Base-by-base conservation (phyloP, 2,888 invertebrate species). In the Patella depressa region DNA sequence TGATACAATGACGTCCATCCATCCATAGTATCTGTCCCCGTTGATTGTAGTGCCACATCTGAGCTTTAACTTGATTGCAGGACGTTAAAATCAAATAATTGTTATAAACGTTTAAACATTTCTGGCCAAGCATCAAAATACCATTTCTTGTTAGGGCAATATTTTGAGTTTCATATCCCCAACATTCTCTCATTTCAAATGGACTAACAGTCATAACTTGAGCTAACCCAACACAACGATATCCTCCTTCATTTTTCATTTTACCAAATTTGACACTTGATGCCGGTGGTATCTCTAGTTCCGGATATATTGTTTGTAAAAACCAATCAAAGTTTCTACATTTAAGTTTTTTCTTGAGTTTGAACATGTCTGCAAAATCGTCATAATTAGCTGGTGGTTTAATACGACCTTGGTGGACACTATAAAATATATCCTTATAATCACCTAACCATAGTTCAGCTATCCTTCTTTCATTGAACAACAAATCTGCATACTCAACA, bases 311-410 rank as follows among this genome's bases (percentile, higher is more conserved):
- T 54, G 72, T 76, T 53, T 73, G 17, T 15, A 76, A 53, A 53
- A 72, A 76, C 76, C 76, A 76, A 3, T 72, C 53, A 76, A 76
- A 76, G 7, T 57, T 53, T 69, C 55, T 76, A 54, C 76, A 76
- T 24, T 73, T 59, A 2, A 76, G 24, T n/a, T 73, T 76, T 19
- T 59, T 59, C 57, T 76, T 71, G 12, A 55, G 15, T 7, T 12
- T 45, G 9, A 55, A 72, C 19, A 76, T 73, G 24, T 34, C 59
- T 11, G 65, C 54, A 45, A 59, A 70, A 53, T 76, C 76, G 11
- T 59, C 71, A 55, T 57, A 53, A 19, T 72, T 72, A 12, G n/a
- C 55, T 34, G 57, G 57, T 12, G 57, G 76, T n/a, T 59, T 57
- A 4, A 76, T 72, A 45, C 59, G 53, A 17, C 72, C 72, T 45